Evolutionary conservation across 1,140 invertebrate genomes (phyloP).

Genomic region (Drosophila punjabiensis): DNA sequence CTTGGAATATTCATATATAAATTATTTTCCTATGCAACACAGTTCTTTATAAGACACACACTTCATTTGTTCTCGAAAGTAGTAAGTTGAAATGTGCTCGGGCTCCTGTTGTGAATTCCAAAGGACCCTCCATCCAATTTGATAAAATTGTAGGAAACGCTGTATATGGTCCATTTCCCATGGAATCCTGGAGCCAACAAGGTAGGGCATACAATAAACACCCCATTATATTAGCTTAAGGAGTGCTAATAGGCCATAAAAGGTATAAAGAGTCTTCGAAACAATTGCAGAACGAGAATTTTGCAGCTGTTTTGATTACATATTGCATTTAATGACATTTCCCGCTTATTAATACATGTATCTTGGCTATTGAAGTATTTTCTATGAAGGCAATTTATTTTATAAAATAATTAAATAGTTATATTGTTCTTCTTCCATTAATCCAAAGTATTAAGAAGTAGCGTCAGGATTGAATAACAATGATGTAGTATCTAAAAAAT

Average conservation of each 20-base stretch:
- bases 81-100: neutral
- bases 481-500: constrained; percentile 52
- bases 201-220: too few species aligned
- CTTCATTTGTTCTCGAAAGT: constrained; percentile 13
- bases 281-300: too few species aligned
- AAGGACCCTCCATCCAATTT: neutral
- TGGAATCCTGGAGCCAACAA: too few species aligned
- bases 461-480: constrained; percentile 55
- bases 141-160: neutral
- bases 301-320: too few species aligned
- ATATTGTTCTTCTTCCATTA: neutral
- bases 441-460: constrained; percentile 8
- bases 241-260: constrained; percentile 3
- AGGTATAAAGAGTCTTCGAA: too few species aligned
- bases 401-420: too few species aligned
- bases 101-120: neutral
- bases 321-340: too few species aligned
- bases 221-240: neutral
- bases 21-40: neutral
- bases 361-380: too few species aligned
- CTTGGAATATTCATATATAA: constrained; percentile 6
- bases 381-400: too few species aligned
- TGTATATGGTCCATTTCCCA: neutral
- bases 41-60: neutral
- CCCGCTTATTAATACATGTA: too few species aligned